Base-by-base conservation (phyloP, 2,888 invertebrate genomes). In the Eupithecia subumbrata region DNA sequence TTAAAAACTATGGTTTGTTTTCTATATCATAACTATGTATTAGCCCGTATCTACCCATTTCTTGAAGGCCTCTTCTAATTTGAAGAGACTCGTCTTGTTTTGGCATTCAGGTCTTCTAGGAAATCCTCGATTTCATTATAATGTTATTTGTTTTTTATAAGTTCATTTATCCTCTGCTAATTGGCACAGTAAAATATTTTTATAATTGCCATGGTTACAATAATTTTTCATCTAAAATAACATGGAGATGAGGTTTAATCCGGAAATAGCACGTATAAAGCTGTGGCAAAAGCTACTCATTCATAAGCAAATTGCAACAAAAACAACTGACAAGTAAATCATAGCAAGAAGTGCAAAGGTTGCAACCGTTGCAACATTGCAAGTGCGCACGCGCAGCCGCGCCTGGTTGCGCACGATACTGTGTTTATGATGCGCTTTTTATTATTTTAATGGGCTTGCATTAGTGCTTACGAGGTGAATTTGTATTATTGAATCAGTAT, bases 271-370 rank as follows among this genome's bases (percentile, higher is more conserved):
- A 60, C 22, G 52, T 22, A 14, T 12, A 3, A 60, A 60, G n/a
- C 60, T 60, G 5, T 9, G 5, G 60, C 25, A 60, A 60, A 60
- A 60, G 60, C 60, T 60, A 4, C n/a, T 48, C 18, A 56, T 56
- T 56, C 5, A 25, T 60, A 60, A 37, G 60, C 70, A 60, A 73
- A 73, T 76, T 68, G 73, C 48, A 71, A 18, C 30, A 68, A 71
- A 70, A 73, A 72, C 73, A 18, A 11, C 69, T n/a, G 12, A 37
- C 37, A 60, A 60, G 60, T 73, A 43, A 68, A 43, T 68, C 68
- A 22, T 12, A n/a, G 45, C 73, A 73, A 73, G 71, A 73, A 76
- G 76, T 76, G 74, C 74, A 76, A 74, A 76, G 76, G 76, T 76
- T 76, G 76, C 66, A 69, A 74, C 63, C 56, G 68, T 71, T 67